These are phyloP conservation scores for Catajapyx aquilonaris DNA, from an alignment of 1,140 invertebrate species.

Conservation along the genomic window DNA sequence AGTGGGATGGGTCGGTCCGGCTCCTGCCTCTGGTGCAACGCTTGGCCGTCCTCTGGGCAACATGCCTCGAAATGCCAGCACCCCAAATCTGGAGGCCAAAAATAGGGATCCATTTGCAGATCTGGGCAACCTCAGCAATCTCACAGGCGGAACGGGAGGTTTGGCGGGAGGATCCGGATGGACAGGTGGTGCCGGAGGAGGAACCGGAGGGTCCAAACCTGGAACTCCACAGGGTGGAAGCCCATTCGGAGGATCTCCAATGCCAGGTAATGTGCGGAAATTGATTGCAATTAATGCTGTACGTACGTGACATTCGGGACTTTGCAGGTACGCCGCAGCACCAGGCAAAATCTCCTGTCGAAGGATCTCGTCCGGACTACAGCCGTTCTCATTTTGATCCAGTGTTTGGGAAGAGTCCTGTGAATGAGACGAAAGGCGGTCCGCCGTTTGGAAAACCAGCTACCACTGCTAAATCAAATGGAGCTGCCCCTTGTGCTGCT, in stretches of 20 bases:
- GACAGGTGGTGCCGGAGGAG: constrained; percentile 1
- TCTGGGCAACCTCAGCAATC: no score
- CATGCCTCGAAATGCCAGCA: constrained; percentile 32
- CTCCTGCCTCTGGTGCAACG: no score
- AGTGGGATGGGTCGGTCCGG: no score
- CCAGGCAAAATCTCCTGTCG: constrained; percentile 18
- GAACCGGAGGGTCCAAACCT: constrained; percentile 7
- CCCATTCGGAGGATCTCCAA: constrained; percentile 5
- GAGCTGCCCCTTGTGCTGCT: constrained; percentile 17
- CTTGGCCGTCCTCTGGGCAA: not conserved
- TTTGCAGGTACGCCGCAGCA: constrained; percentile 16
- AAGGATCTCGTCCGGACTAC: constrained; percentile 24
- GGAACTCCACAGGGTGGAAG: constrained; percentile 8
- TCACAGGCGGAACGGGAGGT: no score
- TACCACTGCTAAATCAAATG: constrained; percentile 11
- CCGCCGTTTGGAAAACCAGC: constrained; percentile 10
- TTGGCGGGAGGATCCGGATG: constrained; percentile 1
- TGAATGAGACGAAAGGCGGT: constrained; percentile 14
- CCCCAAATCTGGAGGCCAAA: constrained; percentile 30
- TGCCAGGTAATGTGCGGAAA: constrained; percentile 1
- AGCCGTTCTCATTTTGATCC: constrained; percentile 44
- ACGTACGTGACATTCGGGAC: constrained; percentile 1
- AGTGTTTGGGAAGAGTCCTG: constrained; percentile 17
- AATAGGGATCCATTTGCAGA: constrained; percentile 31
- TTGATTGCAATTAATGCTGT: constrained; percentile 4